Evolutionary conservation across 2,888 invertebrate genomes (phyloP).

Genomic region (Lasioglossum leucozonium): DNA sequence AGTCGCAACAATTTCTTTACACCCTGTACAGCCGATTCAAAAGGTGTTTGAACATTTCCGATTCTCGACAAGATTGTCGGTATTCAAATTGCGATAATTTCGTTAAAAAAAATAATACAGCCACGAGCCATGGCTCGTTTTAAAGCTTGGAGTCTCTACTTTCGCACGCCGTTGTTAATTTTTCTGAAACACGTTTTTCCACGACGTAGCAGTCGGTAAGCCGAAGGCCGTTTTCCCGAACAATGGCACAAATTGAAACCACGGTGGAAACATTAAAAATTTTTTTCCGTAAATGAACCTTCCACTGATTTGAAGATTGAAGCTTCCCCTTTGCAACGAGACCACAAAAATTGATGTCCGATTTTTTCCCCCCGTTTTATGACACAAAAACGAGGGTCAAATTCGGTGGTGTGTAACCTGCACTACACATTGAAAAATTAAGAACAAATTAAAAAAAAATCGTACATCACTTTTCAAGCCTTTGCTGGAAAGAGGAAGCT

Average conservation of each 20-base stretch:
- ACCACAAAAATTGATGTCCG: background rate
- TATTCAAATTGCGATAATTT: background rate
- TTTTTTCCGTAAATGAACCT: background rate
- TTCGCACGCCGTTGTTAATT: background rate
- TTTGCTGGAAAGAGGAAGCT: background rate
- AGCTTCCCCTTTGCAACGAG: background rate
- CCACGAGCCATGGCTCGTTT: background rate
- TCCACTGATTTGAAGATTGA: background rate
- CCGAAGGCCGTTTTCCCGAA: background rate
- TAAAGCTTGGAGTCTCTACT: background rate
- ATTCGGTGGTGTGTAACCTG: no score
- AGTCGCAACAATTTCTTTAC: no score
- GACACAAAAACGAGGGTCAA: no score
- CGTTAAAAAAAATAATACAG: background rate
- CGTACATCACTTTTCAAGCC: background rate
- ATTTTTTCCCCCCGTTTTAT: background rate
- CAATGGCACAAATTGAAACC: background rate
- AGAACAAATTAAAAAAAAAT: background rate
- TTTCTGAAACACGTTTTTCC: background rate
- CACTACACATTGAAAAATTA: no score
- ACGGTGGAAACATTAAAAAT: background rate
- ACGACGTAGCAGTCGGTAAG: background rate
- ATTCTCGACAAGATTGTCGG: background rate
- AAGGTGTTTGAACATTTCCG: background rate
- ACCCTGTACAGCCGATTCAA: no score